phyloP scores from a whole-genome alignment of 2,113 vertebrate genomes.

The Engystomops pustulosus region DNA sequence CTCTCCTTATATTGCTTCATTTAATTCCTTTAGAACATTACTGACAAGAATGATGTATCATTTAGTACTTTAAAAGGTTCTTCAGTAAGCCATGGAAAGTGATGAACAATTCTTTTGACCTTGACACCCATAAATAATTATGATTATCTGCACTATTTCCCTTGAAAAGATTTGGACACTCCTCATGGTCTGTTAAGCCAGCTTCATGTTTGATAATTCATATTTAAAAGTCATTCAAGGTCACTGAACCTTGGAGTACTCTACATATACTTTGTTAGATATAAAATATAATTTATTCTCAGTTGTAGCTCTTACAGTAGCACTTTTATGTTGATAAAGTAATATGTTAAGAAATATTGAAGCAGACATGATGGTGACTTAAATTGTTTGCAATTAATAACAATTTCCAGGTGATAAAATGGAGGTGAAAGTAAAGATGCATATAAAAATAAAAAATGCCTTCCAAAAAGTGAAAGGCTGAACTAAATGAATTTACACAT shows the following conservation, averaged over 20 bases:
- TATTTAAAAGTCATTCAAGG: constrained; percentile 69
- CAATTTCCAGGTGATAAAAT: constrained; percentile 7
- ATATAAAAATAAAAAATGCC: neutral
- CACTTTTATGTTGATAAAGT: constrained; percentile 26
- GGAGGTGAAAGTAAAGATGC: neutral
- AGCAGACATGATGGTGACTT: neutral
- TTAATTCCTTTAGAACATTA: constrained; percentile 72
- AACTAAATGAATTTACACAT: neutral
- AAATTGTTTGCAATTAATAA: neutral
- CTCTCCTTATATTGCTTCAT: constrained; percentile 68
- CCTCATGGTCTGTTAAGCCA: constrained; percentile 72
- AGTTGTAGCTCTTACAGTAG: constrained; percentile 34
- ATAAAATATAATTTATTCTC: constrained; percentile 36
- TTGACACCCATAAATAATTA: constrained; percentile 71
- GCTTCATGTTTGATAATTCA: constrained; percentile 74
- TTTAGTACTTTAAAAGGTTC: constrained; percentile 73
- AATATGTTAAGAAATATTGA: constrained; percentile 28
- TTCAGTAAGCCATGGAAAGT: constrained; percentile 69
- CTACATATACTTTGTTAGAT: constrained; percentile 67
- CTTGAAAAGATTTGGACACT: constrained; percentile 69
- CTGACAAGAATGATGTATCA: constrained; percentile 73
- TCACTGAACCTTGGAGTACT: constrained; percentile 68
- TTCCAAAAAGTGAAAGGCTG: neutral
- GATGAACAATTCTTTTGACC: constrained; percentile 72
- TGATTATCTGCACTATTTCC: constrained; percentile 76